Evolutionary conservation across 2,113 vertebrate species (phyloP), one percentile per base, ranked within the genome.

Genomic region (Xenopus borealis): DNA sequence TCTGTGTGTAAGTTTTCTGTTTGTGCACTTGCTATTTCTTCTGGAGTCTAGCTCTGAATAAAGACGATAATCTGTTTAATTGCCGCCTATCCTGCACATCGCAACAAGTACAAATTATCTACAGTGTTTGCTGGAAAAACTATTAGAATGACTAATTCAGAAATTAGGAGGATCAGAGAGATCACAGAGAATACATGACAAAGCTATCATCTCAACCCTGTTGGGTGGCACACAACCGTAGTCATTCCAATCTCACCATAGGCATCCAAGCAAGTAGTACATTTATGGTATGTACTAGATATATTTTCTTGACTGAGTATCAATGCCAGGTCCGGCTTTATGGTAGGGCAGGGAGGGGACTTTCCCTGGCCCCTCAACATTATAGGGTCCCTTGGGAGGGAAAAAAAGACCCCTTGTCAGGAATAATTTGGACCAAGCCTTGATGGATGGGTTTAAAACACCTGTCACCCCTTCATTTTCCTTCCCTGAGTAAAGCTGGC

Each of bases 81-180:
- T 67, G 65, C 65, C 27, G 65, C 65, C 65, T 67, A 45, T 67
- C 65, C 65, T 70, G 53, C 52, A 70, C 52, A 44, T 40, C 17
- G 52, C n/a, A 58, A 30, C 52, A 70, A 70, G 68, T 70, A 53
- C 68, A 70, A 70, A 70, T 70, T 70, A 70, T 70, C 53, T 70
- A 7, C 68, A 67, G 50, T 67, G 65, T 67, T 67, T 67, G 46
- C 4, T 70, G 53, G 13, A 33, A 70, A 57, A 58, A 30, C 68
- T 58, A 55, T 69, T 58, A 58, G 68, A 70, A 58, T 70, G 18
- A 70, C 68, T 70, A 57, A 70, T 58, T 58, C 53, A 57, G 46
- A 57, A 70, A 70, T 70, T 57, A 70, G 53, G 53, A 58, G 68
- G 55, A 70, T 70, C 27, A 27, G 65, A 11, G 63, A 61, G 18